Evolutionary conservation across 2,888 invertebrate species (phyloP), one percentile per base, ranked within the genome.

Genomic region (Andrena camellia): DNA sequence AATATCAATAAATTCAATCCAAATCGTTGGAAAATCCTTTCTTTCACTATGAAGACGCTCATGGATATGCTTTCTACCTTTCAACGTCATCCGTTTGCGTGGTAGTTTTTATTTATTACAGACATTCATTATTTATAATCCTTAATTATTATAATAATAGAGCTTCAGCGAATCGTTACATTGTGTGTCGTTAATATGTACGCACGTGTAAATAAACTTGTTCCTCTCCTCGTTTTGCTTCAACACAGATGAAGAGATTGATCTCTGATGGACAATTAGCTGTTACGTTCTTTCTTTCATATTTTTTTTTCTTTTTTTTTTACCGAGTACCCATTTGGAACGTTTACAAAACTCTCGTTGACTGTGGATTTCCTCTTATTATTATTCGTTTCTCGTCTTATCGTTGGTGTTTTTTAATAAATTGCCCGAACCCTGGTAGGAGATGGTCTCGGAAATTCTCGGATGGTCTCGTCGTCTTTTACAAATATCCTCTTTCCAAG

Each of bases 81-180:
- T 84, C 81, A 85, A 86, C 85, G 68, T 85, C 81, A 81, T 72
- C 84, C 63, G 80, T 89, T 86, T 92, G 90, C 91, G 90, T 93
- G 91, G 91, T 93, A 92, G 89, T 90, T 90, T 93, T 93, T 93
- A 93, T 93, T 94, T 91, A 92, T 93, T 93, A 94, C 93, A 93
- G 93, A 93, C 93, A 94, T 93, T 92, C 90, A 93, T 91, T 93
- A 92, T 92, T 91, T 90, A 93, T 93, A 93, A 93, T 93, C 88
- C 92, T 92, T 93, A 92, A 89, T 91, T 88, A 82, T 92, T 92
- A 93, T 91, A 90, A 89, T 93, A 88, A 92, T 93, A 93, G 92
- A 92, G 90, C 91, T 91, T 92, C 89, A 92, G 92, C 90, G 90
- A 93, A 92, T 88, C 85, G 89, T 92, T 92, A 93, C 91, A 92